Evolutionary conservation across 2,113 vertebrate genomes (phyloP).

Genomic region (Brachionichthys hirsutus): DNA sequence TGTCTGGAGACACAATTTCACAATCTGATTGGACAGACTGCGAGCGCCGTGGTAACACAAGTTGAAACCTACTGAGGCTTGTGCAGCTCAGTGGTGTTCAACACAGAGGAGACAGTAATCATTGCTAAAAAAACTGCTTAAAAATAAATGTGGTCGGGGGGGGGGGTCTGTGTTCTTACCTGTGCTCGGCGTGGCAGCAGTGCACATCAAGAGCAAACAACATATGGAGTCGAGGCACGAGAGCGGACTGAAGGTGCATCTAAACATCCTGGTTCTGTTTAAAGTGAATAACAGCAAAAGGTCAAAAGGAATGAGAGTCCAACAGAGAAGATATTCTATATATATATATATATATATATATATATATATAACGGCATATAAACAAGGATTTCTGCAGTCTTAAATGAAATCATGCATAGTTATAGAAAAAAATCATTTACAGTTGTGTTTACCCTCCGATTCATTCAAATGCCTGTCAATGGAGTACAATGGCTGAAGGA

Average conservation of each 20-base stretch:
- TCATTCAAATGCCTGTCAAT: conserved; percentile 10
- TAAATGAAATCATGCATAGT: too few relatives aligned
- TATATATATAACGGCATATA: too few relatives aligned
- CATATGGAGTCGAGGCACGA: not conserved
- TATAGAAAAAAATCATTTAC: too few relatives aligned
- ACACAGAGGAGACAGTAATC: not conserved
- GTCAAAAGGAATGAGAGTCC: not conserved
- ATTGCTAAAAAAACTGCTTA: not conserved
- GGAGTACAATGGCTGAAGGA: not conserved
- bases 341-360: too few relatives aligned
- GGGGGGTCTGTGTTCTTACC: conserved; percentile 28
- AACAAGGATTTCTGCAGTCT: too few relatives aligned
- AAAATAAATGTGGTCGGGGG: not conserved
- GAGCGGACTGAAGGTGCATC: not conserved
- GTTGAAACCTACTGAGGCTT: conserved; percentile 14
- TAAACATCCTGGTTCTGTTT: conserved; percentile 18
- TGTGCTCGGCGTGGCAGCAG: conserved; percentile 27
- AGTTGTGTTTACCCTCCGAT: too few relatives aligned
- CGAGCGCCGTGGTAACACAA: conserved; percentile 38
- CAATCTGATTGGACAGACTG: conserved; percentile 24
- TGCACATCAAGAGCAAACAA: conserved; percentile 19
- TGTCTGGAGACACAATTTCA: conserved; percentile 20
- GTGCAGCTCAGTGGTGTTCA: conserved; percentile 1
- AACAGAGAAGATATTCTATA: too few relatives aligned
- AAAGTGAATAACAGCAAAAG: not conserved